These are phyloP conservation scores for Anarsia innoxiella DNA, from an alignment of 2,888 invertebrate species.

Conservation along the genomic window DNA sequence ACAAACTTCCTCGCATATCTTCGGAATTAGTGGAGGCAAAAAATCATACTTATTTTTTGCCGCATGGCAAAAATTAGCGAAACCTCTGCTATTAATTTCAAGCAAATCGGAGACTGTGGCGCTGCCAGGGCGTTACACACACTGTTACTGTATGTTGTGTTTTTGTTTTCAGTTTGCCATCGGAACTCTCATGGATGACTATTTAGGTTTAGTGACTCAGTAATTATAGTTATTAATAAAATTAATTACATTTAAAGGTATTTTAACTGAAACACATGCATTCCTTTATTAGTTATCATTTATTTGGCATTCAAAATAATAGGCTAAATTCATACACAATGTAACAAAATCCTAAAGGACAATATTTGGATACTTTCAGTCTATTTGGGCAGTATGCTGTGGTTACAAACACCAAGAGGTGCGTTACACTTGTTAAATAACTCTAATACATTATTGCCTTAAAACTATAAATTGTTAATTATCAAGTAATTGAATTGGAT, in stretches of 20 bases:
- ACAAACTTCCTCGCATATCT: too few relatives aligned
- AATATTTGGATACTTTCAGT: slow-evolving; percentile 72
- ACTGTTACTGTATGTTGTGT: background rate
- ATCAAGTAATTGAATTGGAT: too few relatives aligned
- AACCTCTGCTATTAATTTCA: too few relatives aligned
- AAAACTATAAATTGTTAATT: background rate
- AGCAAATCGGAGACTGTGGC: too few relatives aligned
- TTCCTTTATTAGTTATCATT: slow-evolving; percentile 38
- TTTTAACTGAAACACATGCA: slow-evolving; percentile 30
- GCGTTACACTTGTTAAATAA: background rate
- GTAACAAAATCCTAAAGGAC: slow-evolving; percentile 65
- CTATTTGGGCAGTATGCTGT: slow-evolving; percentile 58
- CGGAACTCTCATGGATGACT: slow-evolving; percentile 99
- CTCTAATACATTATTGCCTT: background rate
- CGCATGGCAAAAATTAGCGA: too few relatives aligned
- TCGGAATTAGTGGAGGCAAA: too few relatives aligned
- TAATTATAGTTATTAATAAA: slow-evolving; percentile 19
- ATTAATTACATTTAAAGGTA: background rate
- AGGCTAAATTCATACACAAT: slow-evolving; percentile 61
- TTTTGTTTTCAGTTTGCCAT: slow-evolving; percentile 92
- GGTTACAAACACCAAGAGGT: slow-evolving; percentile 2
- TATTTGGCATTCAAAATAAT: slow-evolving; percentile 74
- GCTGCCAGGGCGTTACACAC: too few relatives aligned
- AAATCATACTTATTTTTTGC: too few relatives aligned
- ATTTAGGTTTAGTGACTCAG: slow-evolving; percentile 84